Base-by-base conservation (phyloP, 2,888 invertebrate genomes). In the Deroplatys truncata region DNA sequence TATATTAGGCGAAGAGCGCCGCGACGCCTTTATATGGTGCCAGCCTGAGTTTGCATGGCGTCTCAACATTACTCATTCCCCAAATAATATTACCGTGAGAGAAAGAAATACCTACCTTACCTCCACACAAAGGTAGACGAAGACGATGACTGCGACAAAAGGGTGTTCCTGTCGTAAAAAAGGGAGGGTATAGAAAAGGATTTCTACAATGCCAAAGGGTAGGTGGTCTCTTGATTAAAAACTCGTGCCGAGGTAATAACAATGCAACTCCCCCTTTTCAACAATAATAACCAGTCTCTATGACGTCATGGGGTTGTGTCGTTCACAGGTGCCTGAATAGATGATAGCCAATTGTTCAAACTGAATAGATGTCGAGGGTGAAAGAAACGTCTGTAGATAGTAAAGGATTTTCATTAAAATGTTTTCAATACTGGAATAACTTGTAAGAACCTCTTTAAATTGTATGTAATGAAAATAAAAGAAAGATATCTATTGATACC, bases 51-150 rank as follows among this genome's bases (percentile, higher is more conserved):
- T 89, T 85, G 89, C 89, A 89, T 89, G 89, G 88, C 84, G 82
- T 88, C 89, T 31, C 31, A n/a, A 89, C 88, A 89, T 89, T 89
- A 89, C 84, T 89, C 89, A 89, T 89, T 89, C 85, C 49, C 85
- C 85, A 85, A 89, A 86, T 89, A 88, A 89, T 82, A 89, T 89
- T 88, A 89, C 84, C 49, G 43, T 31, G 85, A 72, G 25, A 72
- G 56, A 43, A 43, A 82, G 84, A 89, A 89, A 86, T 86, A 29
- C 72, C 89, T 83, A 72, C 35, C 56, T 49, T 85, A 28, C 28
- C 35, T 43, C 56, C 49, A 49, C 28, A 25, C 49, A 49, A 85
- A 49, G 25, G 85, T 84, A 84, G n/a, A n/a, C 84, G 84, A 84
- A 84, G 84, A 49, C n/a, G 28, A 9, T 28, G 85, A 49, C 56